A percentile compares a stretch with the other conserved stretches of the same genome.
Conservation (phyloP, 1,140 invertebrate species). For the Kradibia gibbosae region DNA sequence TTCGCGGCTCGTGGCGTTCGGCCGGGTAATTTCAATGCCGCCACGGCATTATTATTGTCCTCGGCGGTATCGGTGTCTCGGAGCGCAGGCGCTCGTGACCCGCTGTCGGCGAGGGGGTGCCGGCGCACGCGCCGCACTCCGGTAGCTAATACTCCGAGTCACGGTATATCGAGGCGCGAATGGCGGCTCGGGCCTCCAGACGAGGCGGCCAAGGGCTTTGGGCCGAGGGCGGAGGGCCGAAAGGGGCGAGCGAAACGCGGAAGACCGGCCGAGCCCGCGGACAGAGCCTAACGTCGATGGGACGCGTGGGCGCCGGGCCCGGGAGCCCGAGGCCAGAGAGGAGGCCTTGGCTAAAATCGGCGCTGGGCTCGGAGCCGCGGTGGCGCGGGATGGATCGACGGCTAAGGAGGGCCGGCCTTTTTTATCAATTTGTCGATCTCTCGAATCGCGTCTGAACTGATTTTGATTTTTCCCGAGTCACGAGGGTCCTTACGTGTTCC, state of each 20-base stretch:
- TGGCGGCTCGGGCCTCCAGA: no score
- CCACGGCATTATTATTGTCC: conserved; percentile 36
- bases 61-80: conserved; percentile 28
- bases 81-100: no score
- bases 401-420: conserved; percentile 19
- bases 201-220: no score
- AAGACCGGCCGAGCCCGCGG: no score
- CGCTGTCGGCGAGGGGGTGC: not conserved
- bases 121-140: conserved; percentile 26
- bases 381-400: conserved; percentile 2
- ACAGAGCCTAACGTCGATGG: no score
- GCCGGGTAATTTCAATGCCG: conserved; percentile 47
- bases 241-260: no score
- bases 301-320: no score
- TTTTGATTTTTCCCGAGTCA: not conserved
- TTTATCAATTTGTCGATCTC: conserved; percentile 50
- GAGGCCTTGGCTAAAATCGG: conserved; percentile 19
- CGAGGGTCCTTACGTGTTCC: not conserved
- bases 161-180: conserved; percentile 52
- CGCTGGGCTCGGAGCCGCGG: conserved; percentile 4
- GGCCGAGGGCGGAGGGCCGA: not conserved
- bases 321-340: no score
- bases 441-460: conserved; percentile 30
- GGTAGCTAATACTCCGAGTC: conserved; percentile 67
- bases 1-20: not conserved